Percentiles rank a stretch among this genome's conserved stretches.
Evolutionary conservation across 2,797 vertebrate species (phyloP).

Genomic region (Poecile montanus): DNA sequence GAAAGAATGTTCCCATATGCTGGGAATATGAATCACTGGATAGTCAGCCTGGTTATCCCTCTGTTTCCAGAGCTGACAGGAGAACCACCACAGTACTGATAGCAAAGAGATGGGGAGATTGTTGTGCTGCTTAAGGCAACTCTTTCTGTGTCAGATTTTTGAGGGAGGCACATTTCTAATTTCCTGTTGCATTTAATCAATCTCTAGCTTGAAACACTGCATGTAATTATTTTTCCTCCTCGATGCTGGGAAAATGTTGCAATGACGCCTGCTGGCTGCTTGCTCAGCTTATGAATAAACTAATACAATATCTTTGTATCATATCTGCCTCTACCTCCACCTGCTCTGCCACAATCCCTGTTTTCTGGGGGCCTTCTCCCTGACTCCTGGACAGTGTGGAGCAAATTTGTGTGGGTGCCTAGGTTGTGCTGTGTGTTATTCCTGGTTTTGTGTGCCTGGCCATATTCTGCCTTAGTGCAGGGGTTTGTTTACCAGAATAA

Average conservation of each 20-base stretch:
- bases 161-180: neutral
- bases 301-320: neutral
- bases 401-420: neutral
- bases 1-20: neutral
- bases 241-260: neutral
- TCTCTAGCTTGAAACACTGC: neutral
- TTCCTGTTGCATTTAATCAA: conserved; percentile 39
- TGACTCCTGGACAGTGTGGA: neutral
- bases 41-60: conserved; percentile 8
- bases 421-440: neutral
- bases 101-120: neutral
- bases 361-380: neutral
- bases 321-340: neutral
- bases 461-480: neutral
- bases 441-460: neutral
- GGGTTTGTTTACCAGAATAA: neutral
- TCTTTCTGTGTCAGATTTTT: neutral
- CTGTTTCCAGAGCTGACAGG: neutral
- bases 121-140: neutral
- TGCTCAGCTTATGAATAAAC: neutral
- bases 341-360: neutral
- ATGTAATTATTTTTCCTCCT: conserved; percentile 1
- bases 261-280: neutral
- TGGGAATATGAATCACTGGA: conserved; percentile 21
- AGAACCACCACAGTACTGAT: neutral